Evolutionary conservation across 2,113 vertebrate genomes (phyloP), one percentile per base, ranked within the genome.

Genomic region (Cercopithecus mona): DNA sequence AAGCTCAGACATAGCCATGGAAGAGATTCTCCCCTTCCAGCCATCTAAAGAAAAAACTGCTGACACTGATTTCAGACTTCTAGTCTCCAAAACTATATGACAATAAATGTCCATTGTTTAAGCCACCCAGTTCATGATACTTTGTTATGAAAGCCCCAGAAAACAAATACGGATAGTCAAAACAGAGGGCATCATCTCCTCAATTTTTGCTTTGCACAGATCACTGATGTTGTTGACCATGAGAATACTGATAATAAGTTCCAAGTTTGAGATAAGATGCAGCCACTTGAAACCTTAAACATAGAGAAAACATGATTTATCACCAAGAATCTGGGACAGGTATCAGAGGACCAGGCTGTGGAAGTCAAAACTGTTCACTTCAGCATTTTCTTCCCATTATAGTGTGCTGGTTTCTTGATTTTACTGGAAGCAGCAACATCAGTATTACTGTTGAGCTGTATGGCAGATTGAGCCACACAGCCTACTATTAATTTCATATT

Each of bases 271-370:
- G 27, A 75, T 78, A 83, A 45, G 35, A 66, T 11, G 48, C 0
- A 48, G 0, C 55, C 12, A 6, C 66, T 20, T 79, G 85, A 96
- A 97, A 97, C 35, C 48, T 92, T 78, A 89, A 72, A 86, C 43
- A 66, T 1, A 95, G 68, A 95, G 22, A 75, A 94, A 38, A 85
- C 83, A 40, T 93, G 64, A 80, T 68, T 81, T 93, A 84, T 52
- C 30, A n/a, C 16, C 25, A 80, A 59, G 13, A 85, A 95, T 59
- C 75, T 88, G 43, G 52, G 23, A 40, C 48, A 95, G 23, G n/a
- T 92, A 76, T 87, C 52, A 94, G 32, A 95, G 55, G 38, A 61
- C 7, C 43, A 64, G 38, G 27, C 35, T 79, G 12, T 52, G n/a
- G 32, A 88, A 92, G 4, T 88, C 35, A n/a, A 95, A 96, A 81